These are phyloP conservation scores for Habroteleia sp. DNA, from an alignment of 2,888 invertebrate genomes.

Conservation along the genomic window DNA sequence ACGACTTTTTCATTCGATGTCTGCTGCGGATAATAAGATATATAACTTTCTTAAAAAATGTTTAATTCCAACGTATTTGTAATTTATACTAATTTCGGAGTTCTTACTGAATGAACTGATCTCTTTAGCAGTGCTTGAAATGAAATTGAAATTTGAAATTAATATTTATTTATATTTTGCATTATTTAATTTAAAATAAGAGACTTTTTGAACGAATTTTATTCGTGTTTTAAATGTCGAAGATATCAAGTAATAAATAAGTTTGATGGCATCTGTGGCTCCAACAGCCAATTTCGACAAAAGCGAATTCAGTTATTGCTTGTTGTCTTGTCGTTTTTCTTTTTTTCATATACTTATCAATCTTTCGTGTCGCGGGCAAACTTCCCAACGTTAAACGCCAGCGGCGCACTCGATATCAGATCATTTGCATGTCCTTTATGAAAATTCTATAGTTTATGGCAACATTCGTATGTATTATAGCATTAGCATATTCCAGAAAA, in stretches of 20 bases:
- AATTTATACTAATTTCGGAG: too few species aligned
- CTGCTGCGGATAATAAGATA: constrained; percentile 9
- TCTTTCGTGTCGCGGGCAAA: constrained; percentile 59
- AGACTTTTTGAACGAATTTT: background rate
- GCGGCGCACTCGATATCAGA: constrained; percentile 75
- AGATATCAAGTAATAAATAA: constrained; percentile 44
- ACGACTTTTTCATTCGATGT: constrained; percentile 19
- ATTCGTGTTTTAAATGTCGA: constrained; percentile 6
- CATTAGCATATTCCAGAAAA: constrained; percentile 81
- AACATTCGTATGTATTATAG: constrained; percentile 81
- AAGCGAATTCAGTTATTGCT: constrained; percentile 62
- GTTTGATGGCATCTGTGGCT: constrained; percentile 47
- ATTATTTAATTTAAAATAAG: too few species aligned
- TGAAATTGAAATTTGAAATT: too few species aligned
- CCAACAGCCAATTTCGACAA: constrained; percentile 50
- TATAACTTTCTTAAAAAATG: too few species aligned
- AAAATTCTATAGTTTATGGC: constrained; percentile 81
- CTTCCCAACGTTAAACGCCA: constrained; percentile 55
- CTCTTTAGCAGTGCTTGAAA: too few species aligned
- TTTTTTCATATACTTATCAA: constrained; percentile 57
- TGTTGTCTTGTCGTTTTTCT: constrained; percentile 54
- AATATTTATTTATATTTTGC: too few species aligned
- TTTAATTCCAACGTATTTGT: too few species aligned
- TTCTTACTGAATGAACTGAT: too few species aligned
- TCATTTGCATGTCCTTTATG: constrained; percentile 81